Conservation (phyloP, 92 coral and sea anemone genomes). For the Zoanthus sociatus region DNA sequence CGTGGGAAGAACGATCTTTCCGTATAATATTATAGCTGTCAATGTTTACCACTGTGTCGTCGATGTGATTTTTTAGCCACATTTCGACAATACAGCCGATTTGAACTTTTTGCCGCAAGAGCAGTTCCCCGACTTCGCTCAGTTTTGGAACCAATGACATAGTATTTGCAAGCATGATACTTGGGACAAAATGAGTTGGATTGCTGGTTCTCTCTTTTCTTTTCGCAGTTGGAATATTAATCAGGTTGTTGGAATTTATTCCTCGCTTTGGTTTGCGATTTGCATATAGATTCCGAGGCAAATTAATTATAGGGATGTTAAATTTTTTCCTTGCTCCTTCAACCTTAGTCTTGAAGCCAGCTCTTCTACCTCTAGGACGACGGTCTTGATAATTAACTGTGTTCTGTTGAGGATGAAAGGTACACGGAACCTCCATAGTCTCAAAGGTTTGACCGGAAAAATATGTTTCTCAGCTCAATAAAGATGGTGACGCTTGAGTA, state of each 20-base stretch:
- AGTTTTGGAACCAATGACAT: slow-evolving; percentile 15
- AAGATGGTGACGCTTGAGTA: neutral
- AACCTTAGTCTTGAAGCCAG: slow-evolving; percentile 23
- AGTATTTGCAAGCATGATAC: slow-evolving; percentile 11
- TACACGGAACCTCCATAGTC: slow-evolving; percentile 8
- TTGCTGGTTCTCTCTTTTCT: neutral
- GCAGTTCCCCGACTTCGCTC: slow-evolving; percentile 10
- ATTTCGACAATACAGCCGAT: neutral
- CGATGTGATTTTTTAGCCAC: too few relatives aligned
- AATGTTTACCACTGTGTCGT: too few relatives aligned
- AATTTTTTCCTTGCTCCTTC: slow-evolving; percentile 32
- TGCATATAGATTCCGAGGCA: slow-evolving; percentile 13
- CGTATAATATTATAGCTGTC: too few relatives aligned
- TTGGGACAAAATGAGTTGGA: slow-evolving; percentile 16
- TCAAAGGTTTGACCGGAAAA: neutral
- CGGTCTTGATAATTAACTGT: neutral
- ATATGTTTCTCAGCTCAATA: slow-evolving; percentile 5
- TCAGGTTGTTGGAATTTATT: slow-evolving; percentile 24
- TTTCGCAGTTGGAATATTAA: slow-evolving; percentile 28
- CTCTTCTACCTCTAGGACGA: slow-evolving; percentile 25
- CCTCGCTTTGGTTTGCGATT: neutral
- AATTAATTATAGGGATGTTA: slow-evolving; percentile 10
- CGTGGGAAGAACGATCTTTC: too few relatives aligned
- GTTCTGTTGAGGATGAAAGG: slow-evolving; percentile 14
- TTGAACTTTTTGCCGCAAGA: slow-evolving; percentile 15